A percentile compares a stretch with the other conserved stretches of the same genome.
Evolutionary conservation across 2,113 vertebrate genomes (phyloP).

Genomic region (Nyctibius bracteatus): DNA sequence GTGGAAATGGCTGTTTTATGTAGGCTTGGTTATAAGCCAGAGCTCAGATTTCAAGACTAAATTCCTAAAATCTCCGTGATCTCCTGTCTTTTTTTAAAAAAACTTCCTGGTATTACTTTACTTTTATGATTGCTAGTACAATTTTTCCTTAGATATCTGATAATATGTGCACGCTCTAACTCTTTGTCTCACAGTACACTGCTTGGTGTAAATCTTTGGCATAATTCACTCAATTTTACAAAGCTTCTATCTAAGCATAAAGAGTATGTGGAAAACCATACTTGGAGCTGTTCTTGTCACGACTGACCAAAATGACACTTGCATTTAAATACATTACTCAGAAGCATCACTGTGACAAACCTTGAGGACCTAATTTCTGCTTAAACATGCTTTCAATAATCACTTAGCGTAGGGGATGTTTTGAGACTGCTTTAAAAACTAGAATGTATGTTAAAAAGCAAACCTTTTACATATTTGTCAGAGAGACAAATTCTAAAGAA

Average conservation of each 20-base stretch:
- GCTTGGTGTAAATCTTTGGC: background rate
- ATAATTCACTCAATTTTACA: background rate
- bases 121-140: background rate
- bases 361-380: background rate
- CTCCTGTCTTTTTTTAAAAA: background rate
- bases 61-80: background rate
- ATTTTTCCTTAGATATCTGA: background rate
- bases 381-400: background rate
- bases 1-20: background rate
- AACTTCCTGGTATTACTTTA: background rate
- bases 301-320: background rate
- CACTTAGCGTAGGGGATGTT: background rate
- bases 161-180: background rate
- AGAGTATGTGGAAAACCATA: background rate
- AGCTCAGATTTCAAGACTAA: background rate
- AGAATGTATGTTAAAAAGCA: background rate
- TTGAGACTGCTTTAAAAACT: background rate
- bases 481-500: background rate
- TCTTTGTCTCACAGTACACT: background rate
- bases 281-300: background rate
- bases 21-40: background rate
- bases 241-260: background rate
- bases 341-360: background rate
- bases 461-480: background rate
- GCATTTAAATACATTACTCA: background rate